phyloP scores from a whole-genome alignment of 2,888 invertebrate genomes.

The Brachyptera putata region DNA sequence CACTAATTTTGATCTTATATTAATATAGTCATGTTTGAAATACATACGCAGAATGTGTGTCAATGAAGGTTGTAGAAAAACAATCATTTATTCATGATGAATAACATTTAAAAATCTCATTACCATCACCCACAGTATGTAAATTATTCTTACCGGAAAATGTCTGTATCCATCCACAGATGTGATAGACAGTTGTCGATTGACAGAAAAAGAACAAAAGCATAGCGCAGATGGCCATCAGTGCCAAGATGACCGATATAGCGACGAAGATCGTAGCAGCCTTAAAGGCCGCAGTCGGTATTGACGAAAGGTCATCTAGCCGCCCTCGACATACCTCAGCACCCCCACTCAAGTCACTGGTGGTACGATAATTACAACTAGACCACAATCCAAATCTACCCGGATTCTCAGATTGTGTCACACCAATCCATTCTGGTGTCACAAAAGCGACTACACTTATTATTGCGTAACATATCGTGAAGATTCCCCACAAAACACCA shows the following conservation, averaged over 20 bases:
- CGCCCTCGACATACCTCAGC: conserved; percentile 76
- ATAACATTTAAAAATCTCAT: too few species aligned
- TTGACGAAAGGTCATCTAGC: conserved; percentile 75
- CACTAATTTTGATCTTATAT: too few species aligned
- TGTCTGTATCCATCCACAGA: conserved; percentile 95
- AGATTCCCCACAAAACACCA: conserved; percentile 95
- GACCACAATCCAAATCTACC: conserved; percentile 93
- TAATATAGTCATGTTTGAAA: too few species aligned
- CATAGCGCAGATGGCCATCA: conserved; percentile 83
- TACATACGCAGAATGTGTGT: too few species aligned
- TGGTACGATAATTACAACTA: conserved; percentile 61
- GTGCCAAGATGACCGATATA: conserved; percentile 75
- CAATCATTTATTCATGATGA: too few species aligned
- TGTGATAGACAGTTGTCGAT: conserved; percentile 85
- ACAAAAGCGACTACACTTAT: conserved; percentile 93
- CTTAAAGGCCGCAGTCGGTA: conserved; percentile 77
- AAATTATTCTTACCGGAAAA: conserved; percentile 85
- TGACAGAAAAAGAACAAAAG: conserved; percentile 90
- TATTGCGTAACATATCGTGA: conserved; percentile 95
- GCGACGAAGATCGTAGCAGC: conserved; percentile 87
- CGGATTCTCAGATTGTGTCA: conserved; percentile 73
- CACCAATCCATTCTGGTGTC: conserved; percentile 90
- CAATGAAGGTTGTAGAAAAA: too few species aligned
- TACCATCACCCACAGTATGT: too few species aligned
- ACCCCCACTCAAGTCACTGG: conserved; percentile 26